Evolutionary conservation across 2,797 vertebrate species (phyloP).

Genomic region (Hoplostethus atlanticus): DNA sequence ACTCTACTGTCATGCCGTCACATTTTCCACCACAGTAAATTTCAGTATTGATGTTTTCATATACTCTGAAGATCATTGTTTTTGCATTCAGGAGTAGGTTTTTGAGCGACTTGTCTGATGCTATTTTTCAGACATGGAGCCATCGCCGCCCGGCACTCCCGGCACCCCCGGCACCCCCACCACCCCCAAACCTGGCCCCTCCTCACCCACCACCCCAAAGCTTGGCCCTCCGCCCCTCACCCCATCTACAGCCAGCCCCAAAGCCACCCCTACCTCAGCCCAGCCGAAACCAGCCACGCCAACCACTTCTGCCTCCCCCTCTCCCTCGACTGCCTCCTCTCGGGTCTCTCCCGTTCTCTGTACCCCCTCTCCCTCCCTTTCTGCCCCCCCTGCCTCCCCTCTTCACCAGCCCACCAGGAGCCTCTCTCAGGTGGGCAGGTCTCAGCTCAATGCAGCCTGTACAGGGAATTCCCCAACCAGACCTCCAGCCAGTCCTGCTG

Average conservation of each 20-base stretch:
- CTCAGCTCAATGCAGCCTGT: conserved; percentile 84
- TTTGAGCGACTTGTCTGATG: conserved; percentile 12
- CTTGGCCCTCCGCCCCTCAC: conserved; percentile 32
- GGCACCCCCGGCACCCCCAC: conserved; percentile 13
- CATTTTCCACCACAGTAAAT: not conserved
- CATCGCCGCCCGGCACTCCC: conserved; percentile 35
- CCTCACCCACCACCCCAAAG: conserved; percentile 40
- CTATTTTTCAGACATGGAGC: conserved; percentile 75
- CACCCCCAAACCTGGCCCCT: conserved; percentile 36
- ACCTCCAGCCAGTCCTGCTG: conserved; percentile 35
- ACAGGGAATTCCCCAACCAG: conserved; percentile 26
- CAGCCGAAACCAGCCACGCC: conserved; percentile 49
- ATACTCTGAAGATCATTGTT: not conserved
- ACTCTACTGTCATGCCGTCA: not conserved
- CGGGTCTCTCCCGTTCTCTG: conserved; percentile 44
- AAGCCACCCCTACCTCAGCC: conserved; percentile 31
- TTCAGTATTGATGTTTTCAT: not conserved
- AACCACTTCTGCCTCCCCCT: conserved; percentile 51
- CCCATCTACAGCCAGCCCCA: conserved; percentile 22
- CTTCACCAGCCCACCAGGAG: conserved; percentile 66
- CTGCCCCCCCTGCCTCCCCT: conserved; percentile 56
- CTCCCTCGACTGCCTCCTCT: conserved; percentile 46
- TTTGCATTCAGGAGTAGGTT: not conserved
- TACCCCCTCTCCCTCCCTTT: conserved; percentile 64
- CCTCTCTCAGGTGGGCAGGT: conserved; percentile 78